phyloP scores from a whole-genome alignment of 2,888 invertebrate species.

The Melanostoma mellinum region DNA sequence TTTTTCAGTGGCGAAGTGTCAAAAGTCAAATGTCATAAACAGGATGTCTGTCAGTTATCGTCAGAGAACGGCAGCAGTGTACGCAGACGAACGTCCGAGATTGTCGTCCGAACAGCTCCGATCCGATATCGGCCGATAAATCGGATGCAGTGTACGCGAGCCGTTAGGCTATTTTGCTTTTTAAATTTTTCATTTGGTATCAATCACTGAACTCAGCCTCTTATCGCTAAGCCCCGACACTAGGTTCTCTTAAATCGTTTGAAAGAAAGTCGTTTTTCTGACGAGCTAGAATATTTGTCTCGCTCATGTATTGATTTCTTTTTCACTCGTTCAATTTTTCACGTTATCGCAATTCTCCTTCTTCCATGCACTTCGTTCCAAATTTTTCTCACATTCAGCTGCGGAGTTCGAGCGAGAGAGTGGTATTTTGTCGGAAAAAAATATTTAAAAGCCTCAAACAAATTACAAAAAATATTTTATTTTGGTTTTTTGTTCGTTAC shows the following conservation, averaged over 20 bases:
- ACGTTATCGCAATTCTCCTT: slow-evolving; percentile 22
- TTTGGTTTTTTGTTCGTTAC: slow-evolving; percentile 63
- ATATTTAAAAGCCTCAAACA: slow-evolving; percentile 55
- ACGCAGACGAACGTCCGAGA: no score
- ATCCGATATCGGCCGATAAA: no score
- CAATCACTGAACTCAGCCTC: slow-evolving; percentile 1
- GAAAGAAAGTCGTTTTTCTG: neutral
- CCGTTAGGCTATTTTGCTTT: no score
- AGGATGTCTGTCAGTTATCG: no score
- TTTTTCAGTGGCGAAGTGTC: no score
- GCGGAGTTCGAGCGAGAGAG: slow-evolving; percentile 69
- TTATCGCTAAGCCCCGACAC: neutral
- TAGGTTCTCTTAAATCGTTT: slow-evolving; percentile 33
- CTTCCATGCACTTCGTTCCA: slow-evolving; percentile 46
- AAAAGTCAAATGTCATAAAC: no score
- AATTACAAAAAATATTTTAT: slow-evolving; percentile 44
- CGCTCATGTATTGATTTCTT: slow-evolving; percentile 25
- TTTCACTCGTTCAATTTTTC: slow-evolving; percentile 19
- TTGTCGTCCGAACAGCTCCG: no score
- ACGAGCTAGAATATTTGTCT: slow-evolving; percentile 16
- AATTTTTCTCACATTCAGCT: slow-evolving; percentile 62
- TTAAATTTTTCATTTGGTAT: neutral
- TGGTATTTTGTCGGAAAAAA: slow-evolving; percentile 62
- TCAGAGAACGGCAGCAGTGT: no score
- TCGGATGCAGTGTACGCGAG: no score